Evolutionary conservation across 2,797 vertebrate species (phyloP).

Genomic region (Chanos chanos): DNA sequence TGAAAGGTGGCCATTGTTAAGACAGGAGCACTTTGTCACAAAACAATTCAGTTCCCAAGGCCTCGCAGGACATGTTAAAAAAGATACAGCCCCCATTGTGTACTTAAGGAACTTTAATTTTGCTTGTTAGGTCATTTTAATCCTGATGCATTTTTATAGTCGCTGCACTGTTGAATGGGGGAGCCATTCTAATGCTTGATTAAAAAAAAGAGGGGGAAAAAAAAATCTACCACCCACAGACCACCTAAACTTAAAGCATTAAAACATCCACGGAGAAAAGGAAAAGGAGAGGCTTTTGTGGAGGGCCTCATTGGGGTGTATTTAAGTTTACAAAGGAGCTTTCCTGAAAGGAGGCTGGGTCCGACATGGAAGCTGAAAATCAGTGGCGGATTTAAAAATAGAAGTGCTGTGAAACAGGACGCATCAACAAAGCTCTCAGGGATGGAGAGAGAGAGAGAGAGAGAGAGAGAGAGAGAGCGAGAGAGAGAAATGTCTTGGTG

Average conservation of each 20-base stretch:
- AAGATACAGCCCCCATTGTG: conserved; percentile 78
- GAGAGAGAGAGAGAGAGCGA: conserved; percentile 40
- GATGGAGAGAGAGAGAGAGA: conserved; percentile 40
- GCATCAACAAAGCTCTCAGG: conserved; percentile 59
- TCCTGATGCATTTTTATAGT: conserved; percentile 84
- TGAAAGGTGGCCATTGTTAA: conserved; percentile 83
- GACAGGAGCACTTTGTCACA: conserved; percentile 76
- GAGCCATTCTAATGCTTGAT: conserved; percentile 68
- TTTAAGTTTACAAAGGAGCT: conserved; percentile 72
- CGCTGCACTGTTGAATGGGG: conserved; percentile 74
- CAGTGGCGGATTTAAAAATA: conserved; percentile 55
- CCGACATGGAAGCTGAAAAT: conserved; percentile 72
- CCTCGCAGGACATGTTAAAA: conserved; percentile 75
- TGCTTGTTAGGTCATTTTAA: conserved; percentile 84
- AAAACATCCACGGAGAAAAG: conserved; percentile 51
- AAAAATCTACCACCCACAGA: conserved; percentile 70
- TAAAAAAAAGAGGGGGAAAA: conserved; percentile 56
- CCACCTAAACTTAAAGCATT: conserved; percentile 72
- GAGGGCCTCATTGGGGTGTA: conserved; percentile 74
- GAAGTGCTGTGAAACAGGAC: conserved; percentile 61
- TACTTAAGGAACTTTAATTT: conserved; percentile 79
- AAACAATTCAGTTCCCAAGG: conserved; percentile 81
- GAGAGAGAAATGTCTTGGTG: conserved; percentile 33
- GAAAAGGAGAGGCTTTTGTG: conserved; percentile 69
- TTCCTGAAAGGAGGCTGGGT: conserved; percentile 70